Percentiles rank a stretch among this genome's conserved stretches.
Conservation (phyloP, 1,140 invertebrate species). For the Berghia stephanieae region DNA sequence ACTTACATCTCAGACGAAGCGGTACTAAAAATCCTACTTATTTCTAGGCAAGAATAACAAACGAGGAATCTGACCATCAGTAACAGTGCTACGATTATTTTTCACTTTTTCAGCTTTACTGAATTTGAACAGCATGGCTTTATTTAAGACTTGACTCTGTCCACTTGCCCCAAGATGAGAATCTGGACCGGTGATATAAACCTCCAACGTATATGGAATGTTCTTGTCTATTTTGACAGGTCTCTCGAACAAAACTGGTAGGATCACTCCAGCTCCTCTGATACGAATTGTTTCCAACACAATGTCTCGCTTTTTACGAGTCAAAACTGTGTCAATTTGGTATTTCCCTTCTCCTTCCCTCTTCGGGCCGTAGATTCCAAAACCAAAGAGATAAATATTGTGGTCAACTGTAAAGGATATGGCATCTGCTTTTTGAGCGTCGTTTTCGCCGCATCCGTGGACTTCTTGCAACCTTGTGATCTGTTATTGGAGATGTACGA, state of each 20-base stretch:
- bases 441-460: background rate
- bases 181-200: constrained; percentile 32
- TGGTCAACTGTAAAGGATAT: constrained; percentile 32
- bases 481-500: too few species aligned
- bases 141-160: background rate
- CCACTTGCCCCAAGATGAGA: constrained; percentile 33
- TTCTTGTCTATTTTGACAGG: constrained; percentile 32
- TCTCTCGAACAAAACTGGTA: constrained; percentile 34
- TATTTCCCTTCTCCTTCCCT: constrained; percentile 29
- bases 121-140: constrained; percentile 26
- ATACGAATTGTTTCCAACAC: constrained; percentile 35
- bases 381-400: constrained; percentile 33
- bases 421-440: constrained; percentile 29
- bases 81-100: constrained; percentile 21
- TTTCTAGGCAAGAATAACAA: constrained; percentile 41
- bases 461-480: constrained; percentile 32
- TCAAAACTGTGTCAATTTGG: constrained; percentile 26
- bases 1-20: too few species aligned
- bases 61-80: constrained; percentile 33
- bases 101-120: constrained; percentile 23
- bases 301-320: constrained; percentile 35
- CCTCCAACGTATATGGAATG: constrained; percentile 34
- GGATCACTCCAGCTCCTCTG: constrained; percentile 36
- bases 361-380: constrained; percentile 36
- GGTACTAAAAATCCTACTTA: too few species aligned